Conservation (phyloP, 1,140 invertebrate genomes). For the Pachypeltis micranthus region DNA sequence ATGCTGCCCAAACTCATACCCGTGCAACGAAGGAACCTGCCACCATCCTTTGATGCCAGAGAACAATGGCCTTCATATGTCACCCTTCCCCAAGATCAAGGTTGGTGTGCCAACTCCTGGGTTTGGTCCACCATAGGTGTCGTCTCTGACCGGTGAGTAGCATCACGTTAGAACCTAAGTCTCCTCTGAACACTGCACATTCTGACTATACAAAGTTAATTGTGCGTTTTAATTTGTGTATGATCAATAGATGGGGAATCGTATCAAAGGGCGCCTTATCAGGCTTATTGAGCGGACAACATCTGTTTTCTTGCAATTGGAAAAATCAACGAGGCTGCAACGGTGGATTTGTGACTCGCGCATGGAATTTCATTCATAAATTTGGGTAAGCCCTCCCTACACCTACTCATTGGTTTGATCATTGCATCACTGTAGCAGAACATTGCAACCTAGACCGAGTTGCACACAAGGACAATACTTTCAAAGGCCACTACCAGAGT, state of each 20-base stretch:
- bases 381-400: slow-evolving; percentile 57
- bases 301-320: slow-evolving; percentile 72
- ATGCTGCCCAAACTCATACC: slow-evolving; percentile 55
- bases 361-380: slow-evolving; percentile 77
- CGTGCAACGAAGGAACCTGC: slow-evolving; percentile 45
- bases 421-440: no score
- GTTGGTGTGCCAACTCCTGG: slow-evolving; percentile 85
- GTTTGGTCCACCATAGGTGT: slow-evolving; percentile 73
- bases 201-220: neutral
- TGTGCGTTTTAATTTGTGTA: neutral
- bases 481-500: no score
- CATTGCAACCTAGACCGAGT: no score
- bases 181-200: no score
- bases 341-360: slow-evolving; percentile 77
- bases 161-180: neutral
- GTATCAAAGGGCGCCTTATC: slow-evolving; percentile 64
- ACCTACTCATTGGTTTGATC: no score
- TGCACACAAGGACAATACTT: no score
- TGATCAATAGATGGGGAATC: slow-evolving; percentile 46
- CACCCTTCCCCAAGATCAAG: slow-evolving; percentile 66
- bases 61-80: slow-evolving; percentile 59
- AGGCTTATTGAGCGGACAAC: slow-evolving; percentile 63
- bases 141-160: slow-evolving; percentile 50
- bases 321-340: slow-evolving; percentile 64
- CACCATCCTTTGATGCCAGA: slow-evolving; percentile 59